These are phyloP conservation scores for Hoplostethus mediterraneus DNA, from an alignment of 2,797 vertebrate species.

Conservation along the genomic window DNA sequence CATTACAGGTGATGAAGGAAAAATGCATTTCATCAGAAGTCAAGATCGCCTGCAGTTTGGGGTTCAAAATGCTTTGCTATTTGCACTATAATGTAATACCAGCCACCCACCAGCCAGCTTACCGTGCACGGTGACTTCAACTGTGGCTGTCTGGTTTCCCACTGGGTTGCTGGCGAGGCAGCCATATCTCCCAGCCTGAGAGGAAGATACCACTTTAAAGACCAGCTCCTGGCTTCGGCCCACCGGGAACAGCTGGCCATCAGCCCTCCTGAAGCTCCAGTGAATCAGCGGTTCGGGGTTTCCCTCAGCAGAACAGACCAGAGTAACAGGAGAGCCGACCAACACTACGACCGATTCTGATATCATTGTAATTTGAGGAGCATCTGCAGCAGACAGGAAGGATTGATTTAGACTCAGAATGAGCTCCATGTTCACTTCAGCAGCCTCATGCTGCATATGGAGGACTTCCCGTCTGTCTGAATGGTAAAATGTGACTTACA, in stretches of 20 bases:
- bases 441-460: no score
- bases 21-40: no score
- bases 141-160: slow-evolving; percentile 39
- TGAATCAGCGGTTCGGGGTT: slow-evolving; percentile 64
- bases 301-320: slow-evolving; percentile 75
- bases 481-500: no score
- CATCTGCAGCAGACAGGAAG: slow-evolving; percentile 50
- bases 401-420: no score
- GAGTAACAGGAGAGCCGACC: slow-evolving; percentile 67
- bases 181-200: slow-evolving; percentile 65
- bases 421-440: no score
- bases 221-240: background rate
- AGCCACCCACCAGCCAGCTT: background rate
- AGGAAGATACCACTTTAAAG: background rate
- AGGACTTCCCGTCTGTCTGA: no score
- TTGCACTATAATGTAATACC: no score
- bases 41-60: no score
- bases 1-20: no score
- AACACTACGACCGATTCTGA: slow-evolving; percentile 29
- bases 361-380: slow-evolving; percentile 50
- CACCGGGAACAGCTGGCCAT: background rate
- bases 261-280: slow-evolving; percentile 63
- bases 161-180: slow-evolving; percentile 69
- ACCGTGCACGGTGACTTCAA: slow-evolving; percentile 71
- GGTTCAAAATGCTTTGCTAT: no score